These are phyloP conservation scores for Bergia sp. DNA, from an alignment of 92 coral and sea anemone genomes.

Conservation along the genomic window DNA sequence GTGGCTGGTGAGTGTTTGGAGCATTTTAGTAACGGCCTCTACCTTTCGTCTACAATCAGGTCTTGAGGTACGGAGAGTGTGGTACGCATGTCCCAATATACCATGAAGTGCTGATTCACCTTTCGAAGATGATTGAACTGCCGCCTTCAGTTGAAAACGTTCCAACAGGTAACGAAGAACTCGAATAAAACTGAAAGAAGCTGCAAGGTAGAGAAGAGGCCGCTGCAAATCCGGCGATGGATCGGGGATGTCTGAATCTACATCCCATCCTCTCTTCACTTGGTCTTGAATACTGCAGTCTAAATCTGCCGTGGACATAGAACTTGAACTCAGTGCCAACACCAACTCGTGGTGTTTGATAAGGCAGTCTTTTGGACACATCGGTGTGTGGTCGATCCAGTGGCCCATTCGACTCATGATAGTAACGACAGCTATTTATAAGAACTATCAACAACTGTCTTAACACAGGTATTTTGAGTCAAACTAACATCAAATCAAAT, in stretches of 20 bases:
- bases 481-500: not conserved
- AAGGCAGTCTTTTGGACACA: constrained; percentile 43
- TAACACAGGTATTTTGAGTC: not conserved
- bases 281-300: constrained; percentile 45
- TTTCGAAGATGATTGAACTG: constrained; percentile 17
- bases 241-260: constrained; percentile 41
- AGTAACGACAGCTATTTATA: not conserved
- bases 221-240: constrained; percentile 34
- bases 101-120: constrained; percentile 45
- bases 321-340: constrained; percentile 40
- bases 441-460: not conserved
- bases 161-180: constrained; percentile 38
- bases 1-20: constrained; percentile 31
- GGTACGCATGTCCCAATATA: constrained; percentile 31
- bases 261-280: constrained; percentile 45
- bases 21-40: constrained; percentile 48
- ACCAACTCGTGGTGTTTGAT: constrained; percentile 42
- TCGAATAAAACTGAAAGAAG: constrained; percentile 45
- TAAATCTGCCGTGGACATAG: constrained; percentile 43
- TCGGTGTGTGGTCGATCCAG: constrained; percentile 45
- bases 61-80: constrained; percentile 42
- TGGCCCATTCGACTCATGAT: constrained; percentile 38
- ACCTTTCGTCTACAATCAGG: constrained; percentile 47
- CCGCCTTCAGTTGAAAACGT: constrained; percentile 42
- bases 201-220: constrained; percentile 36